phyloP scores from a whole-genome alignment of 92 coral and sea anemone species.

The Isaurus tuberculatus region DNA sequence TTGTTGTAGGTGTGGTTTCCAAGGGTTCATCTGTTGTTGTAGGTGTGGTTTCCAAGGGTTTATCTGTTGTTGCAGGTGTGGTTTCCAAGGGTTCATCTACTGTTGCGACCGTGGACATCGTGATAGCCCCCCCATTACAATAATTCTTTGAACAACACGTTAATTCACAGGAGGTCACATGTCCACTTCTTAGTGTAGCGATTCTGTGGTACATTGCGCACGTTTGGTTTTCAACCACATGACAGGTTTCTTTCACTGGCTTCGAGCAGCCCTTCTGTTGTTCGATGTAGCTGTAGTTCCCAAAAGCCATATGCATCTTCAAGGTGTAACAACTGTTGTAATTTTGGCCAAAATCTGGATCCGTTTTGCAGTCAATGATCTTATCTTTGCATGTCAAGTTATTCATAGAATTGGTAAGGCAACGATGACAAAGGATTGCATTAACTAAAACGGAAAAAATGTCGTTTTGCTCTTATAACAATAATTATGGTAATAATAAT shows the following conservation, averaged over 20 bases:
- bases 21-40: no score
- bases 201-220: not conserved
- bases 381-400: constrained; percentile 7
- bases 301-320: not conserved
- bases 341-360: constrained; percentile 37
- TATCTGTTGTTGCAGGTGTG: no score
- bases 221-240: not conserved
- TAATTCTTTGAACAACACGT: constrained; percentile 12
- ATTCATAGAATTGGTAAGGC: not conserved
- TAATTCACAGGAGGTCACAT: constrained; percentile 10
- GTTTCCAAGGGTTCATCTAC: no score
- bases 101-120: no score
- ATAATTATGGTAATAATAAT: no score
- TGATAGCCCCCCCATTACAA: not conserved
- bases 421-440: constrained; percentile 25
- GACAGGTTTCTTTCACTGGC: not conserved
- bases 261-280: constrained; percentile 27
- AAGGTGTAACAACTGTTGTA: constrained; percentile 52
- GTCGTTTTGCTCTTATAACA: no score
- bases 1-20: no score
- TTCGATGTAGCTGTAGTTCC: not conserved
- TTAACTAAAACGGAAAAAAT: not conserved
- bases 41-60: no score
- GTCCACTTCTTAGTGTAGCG: not conserved
- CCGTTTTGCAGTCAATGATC: constrained; percentile 43